These are phyloP conservation scores for Probosciger aterrimus DNA, from an alignment of 2,113 vertebrate species.

Conservation along the genomic window DNA sequence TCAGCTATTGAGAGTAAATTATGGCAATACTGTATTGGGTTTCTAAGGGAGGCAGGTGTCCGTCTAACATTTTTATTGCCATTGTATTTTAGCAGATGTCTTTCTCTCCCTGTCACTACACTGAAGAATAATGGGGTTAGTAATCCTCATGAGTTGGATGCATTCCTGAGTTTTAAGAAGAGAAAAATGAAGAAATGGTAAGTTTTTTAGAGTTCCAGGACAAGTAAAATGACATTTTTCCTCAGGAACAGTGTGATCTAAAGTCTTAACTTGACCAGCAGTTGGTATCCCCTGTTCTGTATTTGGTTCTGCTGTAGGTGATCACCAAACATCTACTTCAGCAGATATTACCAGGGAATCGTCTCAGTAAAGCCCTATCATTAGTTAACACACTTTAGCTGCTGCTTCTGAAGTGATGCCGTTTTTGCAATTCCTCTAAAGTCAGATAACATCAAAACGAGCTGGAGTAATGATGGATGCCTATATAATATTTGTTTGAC, in stretches of 20 bases:
- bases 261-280: neutral
- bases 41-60: neutral
- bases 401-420: neutral
- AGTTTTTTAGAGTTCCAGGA: neutral
- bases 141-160: neutral
- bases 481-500: neutral
- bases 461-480: neutral
- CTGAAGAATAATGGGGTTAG: neutral
- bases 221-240: neutral
- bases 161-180: neutral
- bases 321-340: neutral
- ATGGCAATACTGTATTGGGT: neutral
- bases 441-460: neutral
- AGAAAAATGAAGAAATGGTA: neutral
- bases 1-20: neutral
- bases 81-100: neutral
- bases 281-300: neutral
- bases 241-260: neutral
- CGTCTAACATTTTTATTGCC: neutral
- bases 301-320: neutral
- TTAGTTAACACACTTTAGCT: neutral
- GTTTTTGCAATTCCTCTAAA: neutral
- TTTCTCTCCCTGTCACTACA: neutral
- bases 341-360: neutral
- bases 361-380: neutral